Evolutionary conservation across 37 sponge, comb jelly and placozoan species (phyloP).

Genomic region (Hormiphora californensis): DNA sequence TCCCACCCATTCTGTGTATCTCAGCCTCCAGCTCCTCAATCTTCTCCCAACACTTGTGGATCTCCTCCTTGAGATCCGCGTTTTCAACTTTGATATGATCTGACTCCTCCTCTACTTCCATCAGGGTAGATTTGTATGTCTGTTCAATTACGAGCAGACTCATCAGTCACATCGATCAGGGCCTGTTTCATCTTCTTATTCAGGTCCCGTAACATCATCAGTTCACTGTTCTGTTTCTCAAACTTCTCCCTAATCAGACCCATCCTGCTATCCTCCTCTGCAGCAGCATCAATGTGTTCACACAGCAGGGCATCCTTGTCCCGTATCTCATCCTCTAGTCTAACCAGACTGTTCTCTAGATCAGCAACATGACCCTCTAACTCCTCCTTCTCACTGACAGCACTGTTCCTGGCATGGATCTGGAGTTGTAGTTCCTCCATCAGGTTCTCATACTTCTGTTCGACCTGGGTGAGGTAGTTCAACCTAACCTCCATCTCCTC

Average conservation of each 20-base stretch:
- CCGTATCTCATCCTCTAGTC: not conserved
- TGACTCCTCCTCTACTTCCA: not conserved
- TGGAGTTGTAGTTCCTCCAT: constrained; percentile 10
- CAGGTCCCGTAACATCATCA: not conserved
- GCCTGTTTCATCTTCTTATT: constrained; percentile 48
- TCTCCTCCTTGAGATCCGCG: not conserved
- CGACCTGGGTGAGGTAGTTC: not conserved
- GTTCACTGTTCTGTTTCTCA: not conserved
- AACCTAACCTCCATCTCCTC: not conserved
- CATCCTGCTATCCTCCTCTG: not conserved
- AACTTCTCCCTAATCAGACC: not conserved
- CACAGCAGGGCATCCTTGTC: constrained; percentile 22
- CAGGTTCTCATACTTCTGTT: not conserved
- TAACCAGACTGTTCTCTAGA: not conserved
- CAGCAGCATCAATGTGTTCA: constrained; percentile 29
- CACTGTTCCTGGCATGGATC: not conserved
- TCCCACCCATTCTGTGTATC: too few species aligned
- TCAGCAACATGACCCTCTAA: not conserved
- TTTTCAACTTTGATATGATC: not conserved
- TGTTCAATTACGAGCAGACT: constrained; percentile 22
- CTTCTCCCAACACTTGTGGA: constrained; percentile 16
- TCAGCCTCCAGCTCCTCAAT: constrained; percentile 26
- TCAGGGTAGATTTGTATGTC: constrained; percentile 31
- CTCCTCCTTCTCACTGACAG: not conserved
- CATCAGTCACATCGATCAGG: constrained; percentile 23